phyloP scores from a whole-genome alignment of 1,140 invertebrate genomes.

The Drosophila watanabei region DNA sequence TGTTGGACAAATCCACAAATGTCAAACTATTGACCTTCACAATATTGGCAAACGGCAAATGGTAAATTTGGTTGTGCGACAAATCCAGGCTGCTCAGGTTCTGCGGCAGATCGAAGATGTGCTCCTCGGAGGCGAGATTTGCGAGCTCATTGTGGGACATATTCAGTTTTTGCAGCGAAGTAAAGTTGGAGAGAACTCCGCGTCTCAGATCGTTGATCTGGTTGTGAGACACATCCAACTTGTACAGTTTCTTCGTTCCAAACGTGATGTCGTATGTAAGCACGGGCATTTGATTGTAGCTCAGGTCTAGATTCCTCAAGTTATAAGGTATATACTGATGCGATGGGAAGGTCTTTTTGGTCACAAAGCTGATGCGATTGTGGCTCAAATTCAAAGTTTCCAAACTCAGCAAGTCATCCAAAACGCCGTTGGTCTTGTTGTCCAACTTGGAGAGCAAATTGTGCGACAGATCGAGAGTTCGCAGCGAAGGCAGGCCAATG shows the following conservation, averaged over 20 bases:
- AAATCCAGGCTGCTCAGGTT: slow-evolving; percentile 90
- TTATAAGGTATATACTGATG: slow-evolving; percentile 95
- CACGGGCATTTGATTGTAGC: slow-evolving; percentile 93
- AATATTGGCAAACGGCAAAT: slow-evolving; percentile 88
- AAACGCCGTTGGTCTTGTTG: slow-evolving; percentile 94
- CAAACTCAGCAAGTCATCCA: slow-evolving; percentile 94
- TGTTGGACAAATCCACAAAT: slow-evolving; percentile 89
- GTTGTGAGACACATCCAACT: slow-evolving; percentile 92
- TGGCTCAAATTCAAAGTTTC: slow-evolving; percentile 93
- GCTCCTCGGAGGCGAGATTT: slow-evolving; percentile 87
- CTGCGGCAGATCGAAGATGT: slow-evolving; percentile 88
- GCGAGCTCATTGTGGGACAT: slow-evolving; percentile 92
- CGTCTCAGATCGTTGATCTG: slow-evolving; percentile 92
- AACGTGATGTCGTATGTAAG: slow-evolving; percentile 92
- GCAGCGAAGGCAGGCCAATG: slow-evolving; percentile 89
- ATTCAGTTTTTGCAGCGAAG: slow-evolving; percentile 90
- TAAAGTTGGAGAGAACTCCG: slow-evolving; percentile 92
- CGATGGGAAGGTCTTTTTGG: slow-evolving; percentile 93
- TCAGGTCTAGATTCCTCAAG: slow-evolving; percentile 92
- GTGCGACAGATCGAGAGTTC: slow-evolving; percentile 91
- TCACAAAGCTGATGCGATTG: slow-evolving; percentile 94
- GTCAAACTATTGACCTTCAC: slow-evolving; percentile 86
- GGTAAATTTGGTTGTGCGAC: slow-evolving; percentile 89
- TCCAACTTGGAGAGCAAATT: slow-evolving; percentile 93
- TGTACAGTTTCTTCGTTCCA: slow-evolving; percentile 91